Evolutionary conservation across 2,888 invertebrate genomes (phyloP).

Genomic region (Cordilura impudica): DNA sequence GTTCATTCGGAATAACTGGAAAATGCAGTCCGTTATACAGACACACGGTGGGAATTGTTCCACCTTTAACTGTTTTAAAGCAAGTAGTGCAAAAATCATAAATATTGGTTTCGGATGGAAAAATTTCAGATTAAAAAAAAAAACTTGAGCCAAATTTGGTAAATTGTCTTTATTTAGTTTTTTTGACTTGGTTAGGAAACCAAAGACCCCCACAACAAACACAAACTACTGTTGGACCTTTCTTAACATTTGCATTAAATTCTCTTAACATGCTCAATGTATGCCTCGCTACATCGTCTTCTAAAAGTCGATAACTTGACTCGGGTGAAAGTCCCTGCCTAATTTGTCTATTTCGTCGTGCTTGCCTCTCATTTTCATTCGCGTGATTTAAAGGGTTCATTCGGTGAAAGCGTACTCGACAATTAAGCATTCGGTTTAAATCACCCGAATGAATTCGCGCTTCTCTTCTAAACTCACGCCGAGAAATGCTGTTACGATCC

Average conservation of each 20-base stretch:
- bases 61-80: not conserved
- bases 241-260: not conserved
- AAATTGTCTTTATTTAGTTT: no score
- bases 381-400: not conserved
- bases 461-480: not conserved
- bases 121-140: not conserved
- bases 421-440: not conserved
- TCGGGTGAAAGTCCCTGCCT: not conserved
- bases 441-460: not conserved
- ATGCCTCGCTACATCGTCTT: not conserved
- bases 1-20: conserved; percentile 5
- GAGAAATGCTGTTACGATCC: not conserved
- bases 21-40: conserved; percentile 14
- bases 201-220: conserved; percentile 13
- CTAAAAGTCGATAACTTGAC: not conserved
- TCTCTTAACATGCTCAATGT: not conserved
- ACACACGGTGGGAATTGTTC: conserved; percentile 1
- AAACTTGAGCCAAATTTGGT: not conserved
- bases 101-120: conserved; percentile 2
- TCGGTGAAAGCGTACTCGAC: not conserved
- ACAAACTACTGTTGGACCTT: conserved; percentile 15
- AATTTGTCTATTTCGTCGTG: not conserved
- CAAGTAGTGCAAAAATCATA: conserved; percentile 33
- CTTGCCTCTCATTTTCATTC: not conserved
- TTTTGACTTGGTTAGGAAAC: conserved; percentile 14